Percentiles rank a stretch among this genome's conserved stretches.
These are phyloP conservation scores for Cotesia vestalis DNA, from an alignment of 1,140 invertebrate genomes.

Conservation along the genomic window DNA sequence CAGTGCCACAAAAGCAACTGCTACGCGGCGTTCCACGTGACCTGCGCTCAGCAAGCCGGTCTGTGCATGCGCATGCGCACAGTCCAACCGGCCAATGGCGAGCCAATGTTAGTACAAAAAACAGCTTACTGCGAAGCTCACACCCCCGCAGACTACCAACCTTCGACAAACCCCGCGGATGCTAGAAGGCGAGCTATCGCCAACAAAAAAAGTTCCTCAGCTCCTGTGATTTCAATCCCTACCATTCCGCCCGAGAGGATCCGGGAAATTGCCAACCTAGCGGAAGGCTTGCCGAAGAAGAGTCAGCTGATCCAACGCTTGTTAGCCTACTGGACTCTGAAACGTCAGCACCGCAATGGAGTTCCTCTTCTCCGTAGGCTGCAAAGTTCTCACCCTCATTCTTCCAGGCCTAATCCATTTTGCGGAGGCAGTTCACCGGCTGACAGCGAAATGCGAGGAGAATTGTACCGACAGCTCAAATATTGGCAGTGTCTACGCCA, in stretches of 20 bases:
- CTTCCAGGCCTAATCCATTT: slow-evolving; percentile 61
- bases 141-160: slow-evolving; percentile 80
- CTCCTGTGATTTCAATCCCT: slow-evolving; percentile 92
- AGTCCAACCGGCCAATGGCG: slow-evolving; percentile 75
- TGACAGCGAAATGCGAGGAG: slow-evolving; percentile 67
- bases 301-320: slow-evolving; percentile 88
- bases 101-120: slow-evolving; percentile 87
- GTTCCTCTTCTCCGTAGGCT: slow-evolving; percentile 90
- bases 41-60: slow-evolving; percentile 97
- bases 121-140: slow-evolving; percentile 96
- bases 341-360: slow-evolving; percentile 94
- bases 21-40: slow-evolving; percentile 98
- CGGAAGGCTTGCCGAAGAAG: slow-evolving; percentile 74
- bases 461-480: slow-evolving; percentile 87
- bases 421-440: slow-evolving; percentile 60
- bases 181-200: slow-evolving; percentile 73
- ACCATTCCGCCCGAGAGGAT: slow-evolving; percentile 91
- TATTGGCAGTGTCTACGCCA: slow-evolving; percentile 95
- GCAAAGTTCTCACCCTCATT: slow-evolving; percentile 75
- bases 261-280: slow-evolving; percentile 79
- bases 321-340: slow-evolving; percentile 94
- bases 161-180: slow-evolving; percentile 62
- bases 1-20: slow-evolving; percentile 97
- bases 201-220: slow-evolving; percentile 84
- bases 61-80: slow-evolving; percentile 96